A percentile compares a stretch with the other conserved stretches of the same genome.
Evolutionary conservation across 2,113 vertebrate species (phyloP).

Genomic region (Prunella himalayana): DNA sequence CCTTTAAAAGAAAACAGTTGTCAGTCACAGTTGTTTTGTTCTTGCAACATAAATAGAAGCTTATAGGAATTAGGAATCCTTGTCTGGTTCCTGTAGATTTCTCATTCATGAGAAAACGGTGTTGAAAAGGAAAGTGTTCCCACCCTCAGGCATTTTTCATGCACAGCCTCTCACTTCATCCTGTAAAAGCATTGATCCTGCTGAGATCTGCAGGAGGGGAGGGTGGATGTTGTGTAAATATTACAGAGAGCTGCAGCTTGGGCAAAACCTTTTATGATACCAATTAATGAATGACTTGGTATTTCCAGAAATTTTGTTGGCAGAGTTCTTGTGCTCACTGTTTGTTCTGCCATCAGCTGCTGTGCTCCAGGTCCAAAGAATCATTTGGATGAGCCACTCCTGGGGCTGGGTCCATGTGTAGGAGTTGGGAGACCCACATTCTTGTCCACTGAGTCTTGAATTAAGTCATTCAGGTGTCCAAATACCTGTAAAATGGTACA

Average conservation of each 20-base stretch:
- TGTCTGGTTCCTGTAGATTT: not conserved
- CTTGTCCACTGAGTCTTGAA: not conserved
- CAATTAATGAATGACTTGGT: not conserved
- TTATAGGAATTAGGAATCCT: not conserved
- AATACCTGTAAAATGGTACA: not conserved
- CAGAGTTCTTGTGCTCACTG: fast-evolving
- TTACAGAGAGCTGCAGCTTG: not conserved
- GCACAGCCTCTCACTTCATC: not conserved
- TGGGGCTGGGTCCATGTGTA: not conserved
- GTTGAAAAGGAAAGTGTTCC: conserved; percentile 25
- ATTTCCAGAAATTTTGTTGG: not conserved
- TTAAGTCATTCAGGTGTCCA: not conserved
- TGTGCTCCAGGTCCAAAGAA: not conserved
- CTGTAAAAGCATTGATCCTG: not conserved
- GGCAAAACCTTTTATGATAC: not conserved
- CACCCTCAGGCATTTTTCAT: not conserved
- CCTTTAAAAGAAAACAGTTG: not conserved
- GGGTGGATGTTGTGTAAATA: not conserved
- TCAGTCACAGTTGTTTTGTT: not conserved
- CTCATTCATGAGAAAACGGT: not conserved
- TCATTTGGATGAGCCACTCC: not conserved
- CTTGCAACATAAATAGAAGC: not conserved
- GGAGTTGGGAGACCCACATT: not conserved
- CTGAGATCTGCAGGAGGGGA: not conserved
- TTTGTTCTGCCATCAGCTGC: not conserved